Evolutionary conservation across 2,888 invertebrate species (phyloP).

Genomic region (Lepidonotus clava): DNA sequence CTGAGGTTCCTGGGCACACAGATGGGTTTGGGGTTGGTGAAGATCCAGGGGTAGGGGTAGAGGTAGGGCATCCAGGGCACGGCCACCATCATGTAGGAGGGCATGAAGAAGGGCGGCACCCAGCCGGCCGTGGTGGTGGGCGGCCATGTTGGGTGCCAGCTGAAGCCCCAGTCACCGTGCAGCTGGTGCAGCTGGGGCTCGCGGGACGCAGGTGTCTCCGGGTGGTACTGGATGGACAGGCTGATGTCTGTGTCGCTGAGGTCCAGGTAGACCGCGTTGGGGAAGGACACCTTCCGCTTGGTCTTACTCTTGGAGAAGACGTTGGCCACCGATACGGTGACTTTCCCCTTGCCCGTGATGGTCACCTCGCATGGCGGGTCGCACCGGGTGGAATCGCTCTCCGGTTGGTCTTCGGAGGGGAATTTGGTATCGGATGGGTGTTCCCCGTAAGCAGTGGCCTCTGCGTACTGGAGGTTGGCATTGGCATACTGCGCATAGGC

Average conservation of each 20-base stretch:
- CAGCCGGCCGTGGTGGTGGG: background rate
- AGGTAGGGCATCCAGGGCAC: constrained; percentile 38
- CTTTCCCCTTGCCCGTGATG: constrained; percentile 54
- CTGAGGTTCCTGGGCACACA: constrained; percentile 67
- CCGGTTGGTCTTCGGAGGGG: background rate
- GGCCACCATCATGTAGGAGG: constrained; percentile 55
- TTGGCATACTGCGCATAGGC: constrained; percentile 47
- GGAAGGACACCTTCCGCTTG: constrained; percentile 14
- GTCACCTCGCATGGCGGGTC: constrained; percentile 18
- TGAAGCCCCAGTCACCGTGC: constrained; percentile 11
- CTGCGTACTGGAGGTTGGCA: background rate
- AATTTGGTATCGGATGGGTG: background rate
- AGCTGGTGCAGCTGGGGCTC: background rate
- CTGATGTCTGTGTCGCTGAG: constrained; percentile 76
- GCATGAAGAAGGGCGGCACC: constrained; percentile 49
- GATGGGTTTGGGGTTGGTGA: constrained; percentile 66
- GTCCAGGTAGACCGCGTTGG: constrained; percentile 72
- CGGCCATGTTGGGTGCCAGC: constrained; percentile 22
- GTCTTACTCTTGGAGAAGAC: constrained; percentile 13
- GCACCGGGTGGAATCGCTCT: background rate
- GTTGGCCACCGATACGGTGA: constrained; percentile 53
- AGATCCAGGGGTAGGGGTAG: constrained; percentile 52
- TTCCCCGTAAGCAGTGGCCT: constrained; percentile 44
- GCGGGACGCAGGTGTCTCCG: constrained; percentile 64
- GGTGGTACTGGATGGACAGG: constrained; percentile 75